A percentile compares a stretch with the other conserved stretches of the same genome.
Conservation (phyloP, 2,113 vertebrate genomes). For the Fulica atra region DNA sequence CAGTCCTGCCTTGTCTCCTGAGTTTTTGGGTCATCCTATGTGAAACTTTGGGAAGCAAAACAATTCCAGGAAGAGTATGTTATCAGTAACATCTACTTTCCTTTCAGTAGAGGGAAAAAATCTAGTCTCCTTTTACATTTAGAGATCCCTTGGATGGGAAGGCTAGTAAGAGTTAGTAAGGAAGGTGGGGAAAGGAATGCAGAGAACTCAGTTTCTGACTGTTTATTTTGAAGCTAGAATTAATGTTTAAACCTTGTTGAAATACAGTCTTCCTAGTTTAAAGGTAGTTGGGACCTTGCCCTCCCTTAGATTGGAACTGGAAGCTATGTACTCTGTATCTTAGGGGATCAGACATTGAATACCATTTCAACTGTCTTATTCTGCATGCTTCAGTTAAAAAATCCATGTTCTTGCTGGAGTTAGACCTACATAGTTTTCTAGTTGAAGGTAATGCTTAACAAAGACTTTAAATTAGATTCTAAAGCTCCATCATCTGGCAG, state of each 20-base stretch:
- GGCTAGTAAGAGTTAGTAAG: background rate
- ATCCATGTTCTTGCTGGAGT: background rate
- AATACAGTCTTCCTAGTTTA: background rate
- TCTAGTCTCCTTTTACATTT: background rate
- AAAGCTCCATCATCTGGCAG: background rate
- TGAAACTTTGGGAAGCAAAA: background rate
- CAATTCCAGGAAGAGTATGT: background rate
- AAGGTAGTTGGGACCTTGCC: background rate
- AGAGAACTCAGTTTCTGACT: background rate
- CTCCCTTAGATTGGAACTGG: background rate
- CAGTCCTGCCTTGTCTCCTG: background rate
- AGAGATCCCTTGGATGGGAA: background rate
- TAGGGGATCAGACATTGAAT: accelerated
- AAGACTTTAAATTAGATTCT: background rate
- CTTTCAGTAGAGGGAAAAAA: background rate
- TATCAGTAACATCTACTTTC: background rate
- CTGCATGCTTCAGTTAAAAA: background rate
- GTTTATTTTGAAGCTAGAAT: background rate
- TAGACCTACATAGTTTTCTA: background rate
- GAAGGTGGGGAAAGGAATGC: background rate
- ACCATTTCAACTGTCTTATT: background rate
- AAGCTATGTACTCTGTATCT: background rate
- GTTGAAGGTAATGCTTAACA: background rate
- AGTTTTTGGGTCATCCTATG: background rate
- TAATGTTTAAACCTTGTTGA: conserved; percentile 12